Percentiles rank a stretch among this genome's conserved stretches.
These are phyloP conservation scores for Pentalonia nigronervosa DNA, from an alignment of 1,140 invertebrate species.

Conservation along the genomic window DNA sequence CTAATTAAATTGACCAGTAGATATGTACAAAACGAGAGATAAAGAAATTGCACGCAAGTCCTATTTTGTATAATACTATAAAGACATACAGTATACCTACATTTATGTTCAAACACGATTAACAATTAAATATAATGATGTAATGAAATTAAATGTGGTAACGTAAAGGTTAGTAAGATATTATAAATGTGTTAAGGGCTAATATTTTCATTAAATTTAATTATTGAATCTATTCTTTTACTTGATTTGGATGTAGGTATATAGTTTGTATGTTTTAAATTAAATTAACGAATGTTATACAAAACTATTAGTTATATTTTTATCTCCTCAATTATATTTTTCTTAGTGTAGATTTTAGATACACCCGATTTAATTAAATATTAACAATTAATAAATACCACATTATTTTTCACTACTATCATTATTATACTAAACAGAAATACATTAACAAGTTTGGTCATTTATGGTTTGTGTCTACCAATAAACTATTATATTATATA, in stretches of 20 bases:
- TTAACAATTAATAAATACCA: neutral
- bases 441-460: neutral
- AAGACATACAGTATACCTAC: neutral
- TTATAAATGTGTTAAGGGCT: neutral
- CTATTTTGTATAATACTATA: conserved; percentile 16
- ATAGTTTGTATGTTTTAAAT: neutral
- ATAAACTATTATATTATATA: neutral
- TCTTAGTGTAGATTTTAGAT: neutral
- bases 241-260: neutral
- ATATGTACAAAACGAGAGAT: conserved; percentile 37
- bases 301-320: neutral
- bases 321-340: neutral
- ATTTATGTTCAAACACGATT: neutral
- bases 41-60: conserved; percentile 24
- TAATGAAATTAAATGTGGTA: neutral
- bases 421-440: neutral
- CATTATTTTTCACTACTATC: neutral
- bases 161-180: neutral
- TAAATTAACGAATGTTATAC: neutral
- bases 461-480: neutral
- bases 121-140: neutral
- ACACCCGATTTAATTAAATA: neutral
- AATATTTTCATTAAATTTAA: neutral
- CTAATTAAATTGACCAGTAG: conserved; percentile 53
- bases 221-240: neutral